Evolutionary conservation across 2,797 vertebrate species (phyloP).

Genomic region (Melanotaenia pygmaea): DNA sequence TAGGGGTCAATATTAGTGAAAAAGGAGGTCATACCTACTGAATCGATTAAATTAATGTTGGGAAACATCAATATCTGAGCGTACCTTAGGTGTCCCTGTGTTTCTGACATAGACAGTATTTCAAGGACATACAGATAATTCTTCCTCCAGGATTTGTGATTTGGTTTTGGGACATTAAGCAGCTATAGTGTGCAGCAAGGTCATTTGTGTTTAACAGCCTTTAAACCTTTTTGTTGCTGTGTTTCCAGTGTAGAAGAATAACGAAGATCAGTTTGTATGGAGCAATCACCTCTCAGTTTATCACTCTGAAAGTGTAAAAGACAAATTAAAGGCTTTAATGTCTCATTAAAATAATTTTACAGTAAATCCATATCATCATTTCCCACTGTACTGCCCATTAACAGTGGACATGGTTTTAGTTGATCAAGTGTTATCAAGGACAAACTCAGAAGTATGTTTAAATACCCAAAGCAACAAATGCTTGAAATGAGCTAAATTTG

Average conservation of each 20-base stretch:
- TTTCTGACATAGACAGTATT: neutral
- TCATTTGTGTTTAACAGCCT: neutral
- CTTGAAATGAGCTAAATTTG: constrained; percentile 29
- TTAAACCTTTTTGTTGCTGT: neutral
- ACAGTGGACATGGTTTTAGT: constrained; percentile 6
- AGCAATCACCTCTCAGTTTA: neutral
- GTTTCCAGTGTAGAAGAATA: neutral
- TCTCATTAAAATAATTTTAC: constrained; percentile 8
- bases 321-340: neutral
- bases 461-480: constrained; percentile 23
- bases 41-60: neutral
- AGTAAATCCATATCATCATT: neutral
- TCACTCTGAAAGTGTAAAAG: neutral
- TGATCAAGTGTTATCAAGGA: constrained; percentile 25
- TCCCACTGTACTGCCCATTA: constrained; percentile 8
- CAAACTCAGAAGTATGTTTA: constrained; percentile 21
- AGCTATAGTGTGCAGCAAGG: neutral
- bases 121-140: neutral
- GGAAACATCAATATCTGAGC: neutral
- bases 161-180: neutral
- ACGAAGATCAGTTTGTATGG: neutral
- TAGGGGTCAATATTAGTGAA: neutral
- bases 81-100: neutral
- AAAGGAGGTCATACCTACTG: neutral
- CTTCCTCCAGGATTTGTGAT: neutral